Evolutionary conservation across 2,797 vertebrate genomes (phyloP).

Genomic region (Rousettus madagascariensis): DNA sequence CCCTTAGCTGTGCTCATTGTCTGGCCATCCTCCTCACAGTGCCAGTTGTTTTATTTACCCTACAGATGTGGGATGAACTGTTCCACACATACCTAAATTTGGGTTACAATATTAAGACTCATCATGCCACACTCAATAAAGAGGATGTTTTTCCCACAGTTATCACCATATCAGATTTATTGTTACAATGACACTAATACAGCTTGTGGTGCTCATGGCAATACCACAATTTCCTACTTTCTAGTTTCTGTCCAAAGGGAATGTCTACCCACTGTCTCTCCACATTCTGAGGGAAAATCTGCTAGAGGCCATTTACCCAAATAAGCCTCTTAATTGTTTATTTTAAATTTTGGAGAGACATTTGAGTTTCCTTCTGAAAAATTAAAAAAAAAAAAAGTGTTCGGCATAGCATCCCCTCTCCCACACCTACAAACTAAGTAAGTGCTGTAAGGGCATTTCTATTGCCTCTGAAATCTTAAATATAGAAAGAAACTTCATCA

Average conservation of each 20-base stretch:
- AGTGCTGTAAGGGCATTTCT: not conserved
- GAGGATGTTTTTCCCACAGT: not conserved
- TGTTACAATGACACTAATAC: slow-evolving; percentile 78
- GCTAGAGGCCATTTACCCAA: not conserved
- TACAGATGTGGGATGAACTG: not conserved
- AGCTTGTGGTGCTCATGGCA: slow-evolving; percentile 73
- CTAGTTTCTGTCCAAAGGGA: not conserved
- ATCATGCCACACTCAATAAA: not conserved
- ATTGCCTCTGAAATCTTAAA: slow-evolving; percentile 60
- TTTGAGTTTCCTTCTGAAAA: not conserved
- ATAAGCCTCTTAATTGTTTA: not conserved
- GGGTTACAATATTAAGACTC: not conserved
- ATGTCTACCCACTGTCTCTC: too few relatives aligned
- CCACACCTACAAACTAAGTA: not conserved
- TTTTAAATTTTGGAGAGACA: not conserved
- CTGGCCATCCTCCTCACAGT: not conserved
- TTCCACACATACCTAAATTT: not conserved
- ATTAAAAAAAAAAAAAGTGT: not conserved
- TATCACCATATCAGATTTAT: slow-evolving; percentile 78
- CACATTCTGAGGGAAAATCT: not conserved
- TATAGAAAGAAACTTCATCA: slow-evolving; percentile 62
- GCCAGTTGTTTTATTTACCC: not conserved
- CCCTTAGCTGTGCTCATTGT: not conserved
- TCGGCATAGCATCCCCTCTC: not conserved
- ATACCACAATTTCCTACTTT: slow-evolving; percentile 32